phyloP scores from a whole-genome alignment of 2,113 vertebrate genomes.

The Phasianus colchicus region DNA sequence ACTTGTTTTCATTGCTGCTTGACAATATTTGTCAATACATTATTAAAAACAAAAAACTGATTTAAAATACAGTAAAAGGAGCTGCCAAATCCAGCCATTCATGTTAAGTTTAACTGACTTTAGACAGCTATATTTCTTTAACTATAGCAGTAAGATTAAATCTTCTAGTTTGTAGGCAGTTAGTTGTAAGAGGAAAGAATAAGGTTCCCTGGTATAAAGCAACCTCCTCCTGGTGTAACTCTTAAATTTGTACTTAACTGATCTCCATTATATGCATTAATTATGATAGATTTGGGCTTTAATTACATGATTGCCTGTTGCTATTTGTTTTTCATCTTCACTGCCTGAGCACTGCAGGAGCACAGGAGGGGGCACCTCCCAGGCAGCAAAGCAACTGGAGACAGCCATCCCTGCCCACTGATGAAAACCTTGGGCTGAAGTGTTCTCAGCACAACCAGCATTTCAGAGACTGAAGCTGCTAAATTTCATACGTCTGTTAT shows the following conservation, averaged over 20 bases:
- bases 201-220: neutral
- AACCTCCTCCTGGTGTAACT: neutral
- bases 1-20: slow-evolving; percentile 4
- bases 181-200: neutral
- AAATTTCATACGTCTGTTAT: neutral
- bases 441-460: neutral
- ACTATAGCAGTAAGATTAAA: neutral
- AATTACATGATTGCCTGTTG: neutral
- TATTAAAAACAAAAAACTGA: slow-evolving; percentile 10
- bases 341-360: neutral
- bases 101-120: neutral
- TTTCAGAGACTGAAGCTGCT: neutral
- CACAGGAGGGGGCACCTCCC: neutral
- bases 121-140: neutral
- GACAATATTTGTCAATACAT: slow-evolving; percentile 6
- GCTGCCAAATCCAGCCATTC: slow-evolving; percentile 6
- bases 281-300: neutral
- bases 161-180: neutral
- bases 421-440: neutral
- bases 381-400: neutral
- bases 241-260: neutral
- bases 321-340: neutral
- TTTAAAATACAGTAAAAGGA: slow-evolving; percentile 47
- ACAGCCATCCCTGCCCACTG: neutral
- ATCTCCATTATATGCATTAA: neutral